These are phyloP conservation scores for Fragum sueziense DNA, from an alignment of 2,888 invertebrate species.

Conservation along the genomic window DNA sequence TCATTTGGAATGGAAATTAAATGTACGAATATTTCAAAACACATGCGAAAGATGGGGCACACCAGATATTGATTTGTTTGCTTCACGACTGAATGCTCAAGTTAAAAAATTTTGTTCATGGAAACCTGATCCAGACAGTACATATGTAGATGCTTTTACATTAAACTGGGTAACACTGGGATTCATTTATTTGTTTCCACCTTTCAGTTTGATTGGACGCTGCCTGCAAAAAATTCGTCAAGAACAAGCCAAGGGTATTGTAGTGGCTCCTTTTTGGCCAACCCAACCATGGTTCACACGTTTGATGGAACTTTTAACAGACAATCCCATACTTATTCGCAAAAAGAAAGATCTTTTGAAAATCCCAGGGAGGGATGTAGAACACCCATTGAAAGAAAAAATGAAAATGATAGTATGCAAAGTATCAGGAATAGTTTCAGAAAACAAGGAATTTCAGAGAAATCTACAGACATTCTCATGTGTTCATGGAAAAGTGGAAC, in stretches of 20 bases:
- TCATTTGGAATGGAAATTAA: constrained; percentile 28
- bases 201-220: constrained; percentile 29
- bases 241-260: constrained; percentile 35
- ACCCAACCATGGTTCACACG: constrained; percentile 41
- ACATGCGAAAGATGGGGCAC: background rate
- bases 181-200: constrained; percentile 26
- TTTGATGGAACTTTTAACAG: constrained; percentile 15
- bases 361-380: background rate
- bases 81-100: constrained; percentile 32
- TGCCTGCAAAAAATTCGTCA: constrained; percentile 27
- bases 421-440: constrained; percentile 40
- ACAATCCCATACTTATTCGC: constrained; percentile 5
- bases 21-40: constrained; percentile 15
- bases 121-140: constrained; percentile 32
- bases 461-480: constrained; percentile 26
- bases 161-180: constrained; percentile 13
- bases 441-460: constrained; percentile 31
- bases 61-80: constrained; percentile 34
- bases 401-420: constrained; percentile 29
- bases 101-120: constrained; percentile 27
- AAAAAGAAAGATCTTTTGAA: constrained; percentile 15
- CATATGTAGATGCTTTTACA: constrained; percentile 34
- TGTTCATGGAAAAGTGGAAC: constrained; percentile 31
- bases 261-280: constrained; percentile 40
- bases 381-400: constrained; percentile 20